Conservation (phyloP, 2,888 invertebrate genomes). For the Pomacea canaliculata region DNA sequence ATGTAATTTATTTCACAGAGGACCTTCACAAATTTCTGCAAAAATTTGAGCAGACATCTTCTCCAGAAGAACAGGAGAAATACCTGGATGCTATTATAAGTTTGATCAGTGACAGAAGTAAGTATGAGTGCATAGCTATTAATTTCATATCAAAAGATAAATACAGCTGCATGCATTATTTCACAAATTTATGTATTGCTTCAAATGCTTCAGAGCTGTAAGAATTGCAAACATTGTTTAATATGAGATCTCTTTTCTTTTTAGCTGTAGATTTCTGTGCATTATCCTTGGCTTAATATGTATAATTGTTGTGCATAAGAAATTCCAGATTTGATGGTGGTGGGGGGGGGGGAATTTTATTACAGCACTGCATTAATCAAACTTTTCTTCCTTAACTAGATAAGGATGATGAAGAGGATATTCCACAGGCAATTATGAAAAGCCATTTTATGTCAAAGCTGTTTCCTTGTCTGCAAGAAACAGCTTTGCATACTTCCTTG, state of each 20-base stretch:
- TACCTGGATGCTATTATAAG: slow-evolving; percentile 24
- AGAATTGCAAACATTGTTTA: too few relatives aligned
- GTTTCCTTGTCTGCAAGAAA: neutral
- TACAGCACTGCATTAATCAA: neutral
- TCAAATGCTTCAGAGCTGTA: too few relatives aligned
- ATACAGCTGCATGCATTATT: too few relatives aligned
- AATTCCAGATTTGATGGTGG: too few relatives aligned
- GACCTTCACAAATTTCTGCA: slow-evolving; percentile 10
- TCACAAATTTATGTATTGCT: too few relatives aligned
- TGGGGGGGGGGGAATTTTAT: neutral
- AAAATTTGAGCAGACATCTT: slow-evolving; percentile 8
- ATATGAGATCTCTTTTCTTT: too few relatives aligned
- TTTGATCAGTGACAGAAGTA: slow-evolving; percentile 30
- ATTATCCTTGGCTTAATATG: too few relatives aligned
- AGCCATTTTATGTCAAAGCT: slow-evolving; percentile 20
- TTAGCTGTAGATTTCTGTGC: too few relatives aligned
- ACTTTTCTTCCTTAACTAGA: neutral
- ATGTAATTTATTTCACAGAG: neutral
- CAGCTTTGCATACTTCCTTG: slow-evolving; percentile 26
- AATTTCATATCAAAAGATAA: too few relatives aligned
- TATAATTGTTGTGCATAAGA: too few relatives aligned
- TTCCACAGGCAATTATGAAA: slow-evolving; percentile 22
- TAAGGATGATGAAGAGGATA: slow-evolving; percentile 30
- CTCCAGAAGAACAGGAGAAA: slow-evolving; percentile 24
- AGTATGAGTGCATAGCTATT: slow-evolving; percentile 1